These are phyloP conservation scores for Colletes gigas DNA, from an alignment of 1,140 invertebrate genomes.

Conservation along the genomic window DNA sequence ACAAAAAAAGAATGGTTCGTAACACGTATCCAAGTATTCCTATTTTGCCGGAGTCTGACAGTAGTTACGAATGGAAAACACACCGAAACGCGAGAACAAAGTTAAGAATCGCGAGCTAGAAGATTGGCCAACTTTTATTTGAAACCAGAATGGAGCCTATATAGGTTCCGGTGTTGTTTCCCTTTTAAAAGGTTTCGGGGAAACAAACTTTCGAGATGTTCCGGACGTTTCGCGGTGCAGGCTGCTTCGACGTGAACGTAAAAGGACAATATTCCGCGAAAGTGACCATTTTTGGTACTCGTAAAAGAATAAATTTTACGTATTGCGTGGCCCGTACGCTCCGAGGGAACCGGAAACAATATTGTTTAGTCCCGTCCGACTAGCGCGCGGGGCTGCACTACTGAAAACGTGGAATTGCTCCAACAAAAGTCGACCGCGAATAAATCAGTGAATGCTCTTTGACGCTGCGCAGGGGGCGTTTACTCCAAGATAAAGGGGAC, in stretches of 20 bases:
- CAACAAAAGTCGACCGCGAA: conserved; percentile 46
- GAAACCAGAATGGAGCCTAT: conserved; percentile 15
- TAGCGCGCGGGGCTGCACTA: conserved; percentile 14
- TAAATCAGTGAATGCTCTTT: conserved; percentile 46
- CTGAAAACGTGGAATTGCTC: conserved; percentile 8
- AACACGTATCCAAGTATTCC: not conserved
- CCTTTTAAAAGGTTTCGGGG: not conserved
- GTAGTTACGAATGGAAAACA: conserved; percentile 1
- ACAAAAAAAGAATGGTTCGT: not conserved
- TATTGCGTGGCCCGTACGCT: too few relatives aligned
- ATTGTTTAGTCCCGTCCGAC: conserved; percentile 2
- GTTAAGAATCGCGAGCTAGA: conserved; percentile 29
- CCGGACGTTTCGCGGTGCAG: not conserved
- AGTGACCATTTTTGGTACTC: too few relatives aligned
- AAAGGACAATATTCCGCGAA: not conserved
- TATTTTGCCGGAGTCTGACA: not conserved
- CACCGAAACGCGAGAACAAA: conserved; percentile 31
- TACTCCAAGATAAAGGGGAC: not conserved
- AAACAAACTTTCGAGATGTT: not conserved
- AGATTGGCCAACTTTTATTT: conserved; percentile 46
- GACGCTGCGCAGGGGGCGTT: not conserved
- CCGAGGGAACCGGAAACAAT: too few relatives aligned
- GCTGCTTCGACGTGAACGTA: not conserved
- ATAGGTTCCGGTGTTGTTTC: conserved; percentile 7
- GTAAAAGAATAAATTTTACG: too few relatives aligned